Evolutionary conservation across 2,888 invertebrate genomes (phyloP), one percentile per base, ranked within the genome.

Genomic region (Pristionchus fissidentatus): DNA sequence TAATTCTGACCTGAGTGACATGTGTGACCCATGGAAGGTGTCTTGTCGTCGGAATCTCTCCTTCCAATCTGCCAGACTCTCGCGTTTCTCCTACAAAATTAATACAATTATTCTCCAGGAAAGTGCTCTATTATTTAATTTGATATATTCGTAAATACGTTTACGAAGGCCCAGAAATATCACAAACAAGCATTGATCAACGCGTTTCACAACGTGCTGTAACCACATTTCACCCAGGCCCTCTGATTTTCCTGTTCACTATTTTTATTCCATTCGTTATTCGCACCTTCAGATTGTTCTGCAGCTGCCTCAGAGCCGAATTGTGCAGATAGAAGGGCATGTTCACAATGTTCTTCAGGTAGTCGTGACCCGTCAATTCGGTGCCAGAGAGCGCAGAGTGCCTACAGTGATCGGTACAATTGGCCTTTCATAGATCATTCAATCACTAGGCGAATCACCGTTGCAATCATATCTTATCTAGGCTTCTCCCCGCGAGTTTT

Each of bases 321-420:
- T 97, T 98, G 94, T 99, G 98, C 84, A 99, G 94, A 93, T 97
- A 99, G 93, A 99, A 98, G 0, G 99, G 99, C 91, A 99, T 94
- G 93, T 98, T 98, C 38, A 99, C 97, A 94, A 98, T 95, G 93
- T 98, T 98, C 86, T 92, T 91, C 85, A 92, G 82, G 84, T 92
- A 92, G 82, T 92, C 92, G 75, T 91, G 87, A 5, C 92, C 92
- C 10, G 92, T 91, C 13, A 92, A 85, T 83, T 92, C 92, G 19
- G 90, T 90, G 66, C 90, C 89, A 55, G 78, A 52, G 55, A 86
- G 57, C 10, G 85, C 84, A 10, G 77, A 55, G 13, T 70, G 73
- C 73, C 83, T 83, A 13, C 22, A 80, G 52, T 35, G 4, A 32
- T 10, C 4, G 29, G 15, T 3, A 32, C 32, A 15, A 62, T 62